phyloP scores from a whole-genome alignment of 2,113 vertebrate genomes.

The Epinephelus cyanopodus region DNA sequence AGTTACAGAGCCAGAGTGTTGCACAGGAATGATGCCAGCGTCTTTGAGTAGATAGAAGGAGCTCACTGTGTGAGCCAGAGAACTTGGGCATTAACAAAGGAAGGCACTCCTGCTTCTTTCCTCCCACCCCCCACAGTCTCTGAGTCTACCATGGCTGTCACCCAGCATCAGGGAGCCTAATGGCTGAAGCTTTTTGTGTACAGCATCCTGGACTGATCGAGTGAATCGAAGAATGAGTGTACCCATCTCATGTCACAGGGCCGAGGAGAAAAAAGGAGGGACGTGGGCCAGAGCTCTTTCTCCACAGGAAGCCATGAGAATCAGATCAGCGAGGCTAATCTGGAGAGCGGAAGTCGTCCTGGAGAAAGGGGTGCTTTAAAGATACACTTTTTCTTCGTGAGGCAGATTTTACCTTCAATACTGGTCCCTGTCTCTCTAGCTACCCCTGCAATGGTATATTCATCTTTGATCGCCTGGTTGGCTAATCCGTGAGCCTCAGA shows the following conservation, averaged over 20 bases:
- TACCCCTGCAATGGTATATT: neutral
- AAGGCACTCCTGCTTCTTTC: constrained; percentile 47
- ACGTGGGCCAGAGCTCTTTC: constrained; percentile 33
- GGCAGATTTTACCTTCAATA: neutral
- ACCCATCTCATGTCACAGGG: constrained; percentile 57
- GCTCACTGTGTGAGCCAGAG: constrained; percentile 44
- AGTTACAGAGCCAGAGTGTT: constrained; percentile 7
- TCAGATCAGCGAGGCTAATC: constrained; percentile 67
- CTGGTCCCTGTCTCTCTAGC: neutral
- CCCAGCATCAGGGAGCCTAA: constrained; percentile 72
- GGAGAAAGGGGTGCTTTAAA: constrained; percentile 27
- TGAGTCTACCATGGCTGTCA: constrained; percentile 80
- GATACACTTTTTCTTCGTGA: constrained; percentile 15
- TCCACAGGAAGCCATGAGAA: constrained; percentile 60
- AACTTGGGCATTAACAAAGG: constrained; percentile 70
- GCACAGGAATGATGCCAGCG: constrained; percentile 47
- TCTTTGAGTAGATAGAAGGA: constrained; percentile 48
- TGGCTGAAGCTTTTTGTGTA: constrained; percentile 74
- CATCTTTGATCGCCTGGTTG: neutral
- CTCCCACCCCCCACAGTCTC: constrained; percentile 52
- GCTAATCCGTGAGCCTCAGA: constrained; percentile 13
- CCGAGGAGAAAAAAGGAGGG: constrained; percentile 42
- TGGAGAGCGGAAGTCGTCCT: constrained; percentile 64
- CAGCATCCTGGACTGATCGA: constrained; percentile 59
- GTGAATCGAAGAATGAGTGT: constrained; percentile 64